phyloP scores from a whole-genome alignment of 2,113 vertebrate genomes.

The Collichthys lucidus region DNA sequence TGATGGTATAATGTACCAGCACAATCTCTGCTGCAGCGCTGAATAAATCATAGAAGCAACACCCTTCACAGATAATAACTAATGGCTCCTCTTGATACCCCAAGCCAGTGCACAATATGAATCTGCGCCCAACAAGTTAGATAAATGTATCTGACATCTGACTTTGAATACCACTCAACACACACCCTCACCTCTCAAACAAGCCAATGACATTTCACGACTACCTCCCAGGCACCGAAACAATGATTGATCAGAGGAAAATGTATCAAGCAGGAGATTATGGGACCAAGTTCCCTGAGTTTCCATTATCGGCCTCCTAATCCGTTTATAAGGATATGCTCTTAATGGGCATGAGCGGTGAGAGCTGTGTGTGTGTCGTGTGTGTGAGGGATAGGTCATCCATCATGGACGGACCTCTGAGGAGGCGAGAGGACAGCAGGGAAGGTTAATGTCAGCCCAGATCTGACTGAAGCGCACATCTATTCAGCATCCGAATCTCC shows the following conservation, averaged over 20 bases:
- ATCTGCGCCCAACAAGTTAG: conserved; percentile 53
- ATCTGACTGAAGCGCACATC: conserved; percentile 54
- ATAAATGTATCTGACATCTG: conserved; percentile 66
- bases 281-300: conserved; percentile 28
- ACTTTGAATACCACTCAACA: conserved; percentile 37
- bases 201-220: conserved; percentile 62
- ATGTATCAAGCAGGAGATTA: conserved; percentile 66
- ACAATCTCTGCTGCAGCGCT: conserved; percentile 51
- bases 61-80: conserved; percentile 70
- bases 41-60: conserved; percentile 73
- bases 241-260: conserved; percentile 74
- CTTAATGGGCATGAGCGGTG: conserved; percentile 58
- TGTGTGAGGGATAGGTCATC: conserved; percentile 53
- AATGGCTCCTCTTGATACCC: conserved; percentile 61
- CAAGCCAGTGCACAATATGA: conserved; percentile 43
- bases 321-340: conserved; percentile 66
- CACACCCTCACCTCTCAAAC: conserved; percentile 31
- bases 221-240: conserved; percentile 62
- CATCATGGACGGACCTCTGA: conserved; percentile 60
- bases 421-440: conserved; percentile 35
- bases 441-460: conserved; percentile 68
- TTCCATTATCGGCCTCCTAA: conserved; percentile 71
- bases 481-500: conserved; percentile 61
- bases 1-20: conserved; percentile 62
- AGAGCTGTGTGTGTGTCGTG: conserved; percentile 27